Conservation (phyloP, 2,888 invertebrate species). For the Hermaeophaga mercurialis region DNA sequence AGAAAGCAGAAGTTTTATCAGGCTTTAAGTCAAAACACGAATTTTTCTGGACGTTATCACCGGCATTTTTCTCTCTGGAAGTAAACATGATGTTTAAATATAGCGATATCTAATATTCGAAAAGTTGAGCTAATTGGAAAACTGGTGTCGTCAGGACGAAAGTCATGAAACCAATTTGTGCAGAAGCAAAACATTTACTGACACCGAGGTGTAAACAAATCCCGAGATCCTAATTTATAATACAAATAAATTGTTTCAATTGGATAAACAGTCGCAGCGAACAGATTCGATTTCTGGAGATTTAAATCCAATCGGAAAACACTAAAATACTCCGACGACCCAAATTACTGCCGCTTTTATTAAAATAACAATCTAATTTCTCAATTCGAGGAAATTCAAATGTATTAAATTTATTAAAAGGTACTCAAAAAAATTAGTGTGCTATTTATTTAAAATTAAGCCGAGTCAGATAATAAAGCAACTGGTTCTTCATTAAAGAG, state of each 20-base stretch:
- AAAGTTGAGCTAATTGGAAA: conserved; percentile 7
- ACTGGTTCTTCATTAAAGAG: conserved; percentile 35
- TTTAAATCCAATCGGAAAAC: not conserved
- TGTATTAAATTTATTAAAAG: too few relatives aligned
- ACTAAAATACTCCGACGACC: conserved; percentile 6
- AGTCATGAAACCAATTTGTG: conserved; percentile 26
- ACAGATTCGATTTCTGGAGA: conserved; percentile 14
- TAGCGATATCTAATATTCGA: conserved; percentile 13
- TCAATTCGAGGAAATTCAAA: too few relatives aligned
- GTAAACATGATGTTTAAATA: conserved; percentile 11
- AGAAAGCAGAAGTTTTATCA: conserved; percentile 22
- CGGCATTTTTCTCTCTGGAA: conserved; percentile 17
- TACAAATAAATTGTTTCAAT: conserved; percentile 32
- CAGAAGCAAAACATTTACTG: conserved; percentile 27
- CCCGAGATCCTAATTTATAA: conserved; percentile 28
- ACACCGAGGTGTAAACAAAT: conserved; percentile 29
- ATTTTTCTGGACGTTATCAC: conserved; percentile 21
- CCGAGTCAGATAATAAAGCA: conserved; percentile 30
- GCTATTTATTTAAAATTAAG: conserved; percentile 27
- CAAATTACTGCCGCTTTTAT: conserved; percentile 3
- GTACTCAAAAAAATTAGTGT: conserved; percentile 2
- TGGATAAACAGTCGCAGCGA: conserved; percentile 22
- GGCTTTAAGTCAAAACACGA: conserved; percentile 19
- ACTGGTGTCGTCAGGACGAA: conserved; percentile 4
- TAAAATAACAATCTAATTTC: not conserved